A percentile compares a stretch with the other conserved stretches of the same genome.
Conservation (phyloP, 92 coral and sea anemone genomes). For the Zoanthus solanderi region DNA sequence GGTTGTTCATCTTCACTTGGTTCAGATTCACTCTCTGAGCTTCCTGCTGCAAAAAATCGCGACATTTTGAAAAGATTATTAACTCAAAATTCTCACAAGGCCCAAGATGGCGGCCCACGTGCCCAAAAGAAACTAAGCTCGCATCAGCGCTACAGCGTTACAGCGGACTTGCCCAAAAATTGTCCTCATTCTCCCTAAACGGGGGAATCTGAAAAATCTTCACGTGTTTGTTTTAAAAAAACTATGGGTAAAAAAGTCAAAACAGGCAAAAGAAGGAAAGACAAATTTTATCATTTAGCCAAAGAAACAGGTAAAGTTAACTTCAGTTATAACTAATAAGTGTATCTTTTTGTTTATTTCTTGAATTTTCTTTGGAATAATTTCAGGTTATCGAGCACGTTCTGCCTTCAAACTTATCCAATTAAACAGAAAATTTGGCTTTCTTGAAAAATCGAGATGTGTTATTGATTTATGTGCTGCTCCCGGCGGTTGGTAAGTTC, state of each 20-base stretch:
- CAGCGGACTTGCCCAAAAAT: slow-evolving; percentile 39
- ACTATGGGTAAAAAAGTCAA: slow-evolving; percentile 93
- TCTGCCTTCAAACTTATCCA: slow-evolving; percentile 98
- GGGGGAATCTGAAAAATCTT: slow-evolving; percentile 3
- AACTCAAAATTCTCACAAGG: slow-evolving; percentile 16
- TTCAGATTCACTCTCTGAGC: slow-evolving; percentile 92
- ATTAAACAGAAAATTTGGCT: slow-evolving; percentile 93
- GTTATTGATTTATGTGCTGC: slow-evolving; percentile 96
- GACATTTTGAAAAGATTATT: slow-evolving; percentile 71
- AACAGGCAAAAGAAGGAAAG: slow-evolving; percentile 91
- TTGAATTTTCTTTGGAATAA: background rate
- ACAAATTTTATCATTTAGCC: slow-evolving; percentile 96
- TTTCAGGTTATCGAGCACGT: slow-evolving; percentile 94
- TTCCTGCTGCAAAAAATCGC: slow-evolving; percentile 91
- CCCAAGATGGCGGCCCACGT: slow-evolving; percentile 93
- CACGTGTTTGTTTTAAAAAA: slow-evolving; percentile 22
- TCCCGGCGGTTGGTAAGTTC: slow-evolving; percentile 93
- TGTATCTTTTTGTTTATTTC: background rate
- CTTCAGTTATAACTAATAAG: background rate
- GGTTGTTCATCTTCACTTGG: slow-evolving; percentile 90
- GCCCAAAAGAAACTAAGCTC: slow-evolving; percentile 42
- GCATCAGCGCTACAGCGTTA: slow-evolving; percentile 19
- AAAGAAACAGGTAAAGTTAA: slow-evolving; percentile 90
- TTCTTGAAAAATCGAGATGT: slow-evolving; percentile 90
- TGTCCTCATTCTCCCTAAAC: slow-evolving; percentile 37